These are phyloP conservation scores for Dolichomitus sp. DNA, from an alignment of 2,888 invertebrate species.

Conservation along the genomic window DNA sequence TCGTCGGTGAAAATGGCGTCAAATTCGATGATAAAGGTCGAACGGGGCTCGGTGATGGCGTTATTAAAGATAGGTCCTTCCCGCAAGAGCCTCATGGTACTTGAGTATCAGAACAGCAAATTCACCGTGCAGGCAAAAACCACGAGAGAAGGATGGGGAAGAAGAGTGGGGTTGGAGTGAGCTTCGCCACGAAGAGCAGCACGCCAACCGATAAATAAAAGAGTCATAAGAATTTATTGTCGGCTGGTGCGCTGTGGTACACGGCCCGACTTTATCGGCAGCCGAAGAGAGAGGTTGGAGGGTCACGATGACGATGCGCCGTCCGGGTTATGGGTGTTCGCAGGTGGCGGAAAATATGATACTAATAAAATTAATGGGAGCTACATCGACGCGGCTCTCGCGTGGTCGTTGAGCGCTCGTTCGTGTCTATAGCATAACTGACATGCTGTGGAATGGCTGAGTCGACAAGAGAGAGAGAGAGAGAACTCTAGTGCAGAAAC, in stretches of 20 bases:
- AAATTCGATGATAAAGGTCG: conserved; percentile 32
- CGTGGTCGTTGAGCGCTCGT: conserved; percentile 28
- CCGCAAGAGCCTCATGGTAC: conserved; percentile 30
- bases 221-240: conserved; percentile 75
- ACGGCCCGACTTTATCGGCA: conserved; percentile 54
- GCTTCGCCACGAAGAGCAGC: conserved; percentile 26
- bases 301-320: conserved; percentile 68
- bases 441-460: neutral
- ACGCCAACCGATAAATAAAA: conserved; percentile 72
- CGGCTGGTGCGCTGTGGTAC: conserved; percentile 46
- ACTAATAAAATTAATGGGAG: conserved; percentile 78
- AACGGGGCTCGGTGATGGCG: conserved; percentile 1
- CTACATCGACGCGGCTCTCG: conserved; percentile 66
- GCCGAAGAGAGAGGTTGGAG: conserved; percentile 53
- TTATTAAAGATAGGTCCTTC: conserved; percentile 28
- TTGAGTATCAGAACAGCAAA: conserved; percentile 25
- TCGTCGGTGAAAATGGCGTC: conserved; percentile 11
- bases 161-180: conserved; percentile 5
- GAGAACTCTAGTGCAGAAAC: neutral
- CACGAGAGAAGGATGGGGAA: neutral
- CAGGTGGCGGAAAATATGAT: conserved; percentile 78
- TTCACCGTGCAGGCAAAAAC: conserved; percentile 19
- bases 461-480: conserved; percentile 11
- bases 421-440: conserved; percentile 41
- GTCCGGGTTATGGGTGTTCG: conserved; percentile 72